Conservation (phyloP, 2,888 invertebrate genomes). For the Hylaea fasciaria region DNA sequence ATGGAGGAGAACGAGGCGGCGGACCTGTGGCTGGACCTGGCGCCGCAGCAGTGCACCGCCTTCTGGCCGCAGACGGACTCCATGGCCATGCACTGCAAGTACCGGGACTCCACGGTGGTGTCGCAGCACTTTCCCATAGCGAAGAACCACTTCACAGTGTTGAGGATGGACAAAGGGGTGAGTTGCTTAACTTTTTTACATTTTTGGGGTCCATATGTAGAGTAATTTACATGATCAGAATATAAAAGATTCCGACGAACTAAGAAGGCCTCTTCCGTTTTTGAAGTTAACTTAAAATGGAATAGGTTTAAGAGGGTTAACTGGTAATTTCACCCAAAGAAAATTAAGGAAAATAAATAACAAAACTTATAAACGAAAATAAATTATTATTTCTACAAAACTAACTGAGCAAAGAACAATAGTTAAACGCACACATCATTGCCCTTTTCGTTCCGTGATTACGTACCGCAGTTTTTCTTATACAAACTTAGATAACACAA, state of each 20-base stretch:
- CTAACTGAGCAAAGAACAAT: background rate
- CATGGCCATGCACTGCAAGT: slow-evolving; percentile 92
- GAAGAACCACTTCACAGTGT: slow-evolving; percentile 88
- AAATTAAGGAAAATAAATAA: slow-evolving; percentile 3
- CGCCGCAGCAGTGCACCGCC: slow-evolving; percentile 88
- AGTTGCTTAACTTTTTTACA: slow-evolving; percentile 50
- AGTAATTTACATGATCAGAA: too few relatives aligned
- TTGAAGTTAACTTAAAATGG: too few relatives aligned
- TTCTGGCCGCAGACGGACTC: slow-evolving; percentile 94
- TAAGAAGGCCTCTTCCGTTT: too few relatives aligned
- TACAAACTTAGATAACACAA: background rate
- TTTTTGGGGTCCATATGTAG: background rate
- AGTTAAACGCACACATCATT: background rate
- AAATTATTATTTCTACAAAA: slow-evolving; percentile 23
- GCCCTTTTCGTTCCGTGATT: background rate
- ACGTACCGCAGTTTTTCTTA: too few relatives aligned
- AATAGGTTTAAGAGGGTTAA: too few relatives aligned
- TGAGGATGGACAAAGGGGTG: slow-evolving; percentile 94
- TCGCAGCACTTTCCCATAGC: slow-evolving; percentile 92
- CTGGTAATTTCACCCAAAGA: too few relatives aligned
- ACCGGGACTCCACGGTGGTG: slow-evolving; percentile 89
- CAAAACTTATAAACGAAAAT: slow-evolving; percentile 26
- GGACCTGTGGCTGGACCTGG: slow-evolving; percentile 92
- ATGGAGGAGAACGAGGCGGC: slow-evolving; percentile 95
- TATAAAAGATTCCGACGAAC: too few relatives aligned